phyloP scores from a whole-genome alignment of 1,140 invertebrate species.

The Diprion similis region DNA sequence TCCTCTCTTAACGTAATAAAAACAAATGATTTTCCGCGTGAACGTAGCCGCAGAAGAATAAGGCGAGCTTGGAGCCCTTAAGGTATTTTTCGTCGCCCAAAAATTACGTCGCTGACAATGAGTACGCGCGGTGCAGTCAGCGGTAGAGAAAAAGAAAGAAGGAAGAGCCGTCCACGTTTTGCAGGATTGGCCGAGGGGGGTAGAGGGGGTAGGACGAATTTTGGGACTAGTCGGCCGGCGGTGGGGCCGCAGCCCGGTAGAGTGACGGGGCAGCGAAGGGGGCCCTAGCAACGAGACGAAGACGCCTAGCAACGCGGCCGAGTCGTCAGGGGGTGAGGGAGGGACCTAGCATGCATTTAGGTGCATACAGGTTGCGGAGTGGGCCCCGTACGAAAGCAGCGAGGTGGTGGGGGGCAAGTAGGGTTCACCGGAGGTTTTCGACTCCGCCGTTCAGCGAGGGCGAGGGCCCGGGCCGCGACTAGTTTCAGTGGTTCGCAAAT shows the following conservation, averaged over 20 bases:
- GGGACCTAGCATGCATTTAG: constrained; percentile 58
- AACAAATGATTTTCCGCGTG: too few relatives aligned
- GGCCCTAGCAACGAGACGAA: constrained; percentile 59
- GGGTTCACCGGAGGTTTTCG: constrained; percentile 63
- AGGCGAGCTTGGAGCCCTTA: neutral
- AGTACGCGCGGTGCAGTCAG: constrained; percentile 21
- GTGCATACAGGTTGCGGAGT: constrained; percentile 43
- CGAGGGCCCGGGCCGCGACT: constrained; percentile 44
- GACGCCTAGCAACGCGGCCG: constrained; percentile 53
- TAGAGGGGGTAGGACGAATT: constrained; percentile 48
- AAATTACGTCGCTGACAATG: constrained; percentile 5
- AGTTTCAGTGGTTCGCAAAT: constrained; percentile 61
- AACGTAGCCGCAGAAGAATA: too few relatives aligned
- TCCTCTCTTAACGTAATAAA: too few relatives aligned
- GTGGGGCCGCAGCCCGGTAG: constrained; percentile 23
- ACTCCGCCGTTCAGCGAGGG: constrained; percentile 49
- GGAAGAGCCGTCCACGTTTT: neutral
- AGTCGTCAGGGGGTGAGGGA: constrained; percentile 35
- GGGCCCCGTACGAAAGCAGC: constrained; percentile 38
- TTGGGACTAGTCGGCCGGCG: constrained; percentile 52
- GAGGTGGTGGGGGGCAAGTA: constrained; percentile 59
- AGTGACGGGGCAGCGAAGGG: constrained; percentile 30
- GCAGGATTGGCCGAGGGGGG: constrained; percentile 25
- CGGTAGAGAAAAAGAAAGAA: neutral
- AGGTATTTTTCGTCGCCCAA: neutral